Conservation (phyloP, 2,797 vertebrate genomes). For the Carapus acus region DNA sequence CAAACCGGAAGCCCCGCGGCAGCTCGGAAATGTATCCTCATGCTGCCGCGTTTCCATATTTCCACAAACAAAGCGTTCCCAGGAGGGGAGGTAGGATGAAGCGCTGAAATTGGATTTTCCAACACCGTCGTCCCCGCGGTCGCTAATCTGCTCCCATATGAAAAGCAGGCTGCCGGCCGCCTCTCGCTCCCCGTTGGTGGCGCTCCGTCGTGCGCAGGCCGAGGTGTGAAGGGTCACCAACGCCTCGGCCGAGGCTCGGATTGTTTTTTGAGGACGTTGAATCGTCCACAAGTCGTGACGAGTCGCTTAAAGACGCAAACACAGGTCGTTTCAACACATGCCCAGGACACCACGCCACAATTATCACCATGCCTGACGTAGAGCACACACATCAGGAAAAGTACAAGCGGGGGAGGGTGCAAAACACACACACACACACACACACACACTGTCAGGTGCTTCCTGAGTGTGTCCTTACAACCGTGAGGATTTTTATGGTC, state of each 20-base stretch:
- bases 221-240: no score
- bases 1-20: constrained; percentile 1
- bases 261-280: background rate
- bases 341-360: no score
- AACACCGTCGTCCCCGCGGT: constrained; percentile 34
- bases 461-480: constrained; percentile 14
- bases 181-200: constrained; percentile 23
- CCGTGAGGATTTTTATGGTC: constrained; percentile 12
- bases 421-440: background rate
- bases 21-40: constrained; percentile 11
- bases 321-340: no score
- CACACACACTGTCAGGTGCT: constrained; percentile 11
- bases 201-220: no score
- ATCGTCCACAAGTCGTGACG: no score
- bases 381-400: background rate
- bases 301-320: no score
- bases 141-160: constrained; percentile 29
- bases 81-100: constrained; percentile 16
- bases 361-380: constrained; percentile 8
- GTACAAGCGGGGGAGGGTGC: background rate
- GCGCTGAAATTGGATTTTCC: constrained; percentile 36
- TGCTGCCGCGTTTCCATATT: constrained; percentile 8
- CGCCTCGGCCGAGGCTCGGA: no score
- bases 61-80: constrained; percentile 29
- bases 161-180: constrained; percentile 20